Conservation (phyloP, 2,113 vertebrate species). For the Smithornis capensis region DNA sequence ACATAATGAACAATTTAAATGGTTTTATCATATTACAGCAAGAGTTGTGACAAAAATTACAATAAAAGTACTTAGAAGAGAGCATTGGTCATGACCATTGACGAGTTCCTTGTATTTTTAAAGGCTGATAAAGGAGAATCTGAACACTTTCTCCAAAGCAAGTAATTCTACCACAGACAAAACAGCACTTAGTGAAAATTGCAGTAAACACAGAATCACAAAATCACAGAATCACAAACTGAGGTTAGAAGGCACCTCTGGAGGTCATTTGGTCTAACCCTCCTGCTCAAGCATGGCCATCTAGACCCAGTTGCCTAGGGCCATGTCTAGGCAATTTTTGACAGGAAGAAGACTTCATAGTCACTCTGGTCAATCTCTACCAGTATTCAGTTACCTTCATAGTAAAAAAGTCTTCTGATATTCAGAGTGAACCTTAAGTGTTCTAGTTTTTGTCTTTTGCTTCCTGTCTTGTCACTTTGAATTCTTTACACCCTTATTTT, state of each 20-base stretch:
- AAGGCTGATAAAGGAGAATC: background rate
- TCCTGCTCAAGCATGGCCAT: background rate
- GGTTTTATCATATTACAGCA: background rate
- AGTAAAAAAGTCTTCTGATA: background rate
- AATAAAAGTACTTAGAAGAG: background rate
- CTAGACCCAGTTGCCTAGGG: background rate
- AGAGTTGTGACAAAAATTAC: background rate
- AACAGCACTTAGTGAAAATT: background rate
- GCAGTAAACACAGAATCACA: background rate
- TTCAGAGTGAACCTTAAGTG: background rate
- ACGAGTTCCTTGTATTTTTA: background rate
- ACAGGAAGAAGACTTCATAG: background rate
- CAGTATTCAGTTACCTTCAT: background rate
- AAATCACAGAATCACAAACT: background rate
- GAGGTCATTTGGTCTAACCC: background rate
- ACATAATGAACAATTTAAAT: background rate
- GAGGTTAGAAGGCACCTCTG: background rate
- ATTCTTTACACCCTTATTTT: background rate
- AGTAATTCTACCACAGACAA: background rate
- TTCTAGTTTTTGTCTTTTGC: background rate
- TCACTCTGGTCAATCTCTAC: background rate
- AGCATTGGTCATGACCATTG: background rate
- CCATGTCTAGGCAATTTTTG: background rate
- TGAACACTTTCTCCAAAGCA: background rate
- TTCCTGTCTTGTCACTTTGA: background rate